phyloP scores from a whole-genome alignment of 2,888 invertebrate genomes.

The Anarsia innoxiella region DNA sequence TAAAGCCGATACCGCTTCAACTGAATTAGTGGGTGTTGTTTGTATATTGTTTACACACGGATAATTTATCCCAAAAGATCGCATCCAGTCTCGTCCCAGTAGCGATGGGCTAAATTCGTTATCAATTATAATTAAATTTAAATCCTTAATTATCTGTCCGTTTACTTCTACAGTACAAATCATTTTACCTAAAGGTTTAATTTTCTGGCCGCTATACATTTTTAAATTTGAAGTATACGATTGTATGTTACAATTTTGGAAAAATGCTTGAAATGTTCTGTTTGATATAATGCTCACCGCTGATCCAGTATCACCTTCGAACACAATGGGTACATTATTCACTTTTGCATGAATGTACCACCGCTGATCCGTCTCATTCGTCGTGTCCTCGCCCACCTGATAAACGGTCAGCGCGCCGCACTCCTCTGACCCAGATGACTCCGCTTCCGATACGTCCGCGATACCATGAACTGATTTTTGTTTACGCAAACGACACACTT shows the following conservation, averaged over 20 bases:
- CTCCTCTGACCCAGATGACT: not conserved
- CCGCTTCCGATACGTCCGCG: not conserved
- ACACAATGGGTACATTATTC: not conserved
- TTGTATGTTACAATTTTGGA: not conserved
- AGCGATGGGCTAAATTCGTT: not conserved
- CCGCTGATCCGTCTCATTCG: not conserved
- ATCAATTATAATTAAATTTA: not conserved
- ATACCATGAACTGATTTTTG: not conserved
- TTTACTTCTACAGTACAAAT: too few species aligned
- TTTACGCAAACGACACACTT: conserved; percentile 11
- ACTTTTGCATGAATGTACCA: not conserved
- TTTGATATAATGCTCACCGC: not conserved
- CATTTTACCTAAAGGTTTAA: too few species aligned
- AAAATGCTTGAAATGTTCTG: not conserved
- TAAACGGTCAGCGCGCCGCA: not conserved
- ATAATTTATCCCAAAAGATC: not conserved
- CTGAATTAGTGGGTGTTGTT: not conserved
- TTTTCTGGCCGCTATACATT: not conserved
- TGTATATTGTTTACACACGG: not conserved
- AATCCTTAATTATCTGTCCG: too few species aligned
- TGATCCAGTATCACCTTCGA: not conserved
- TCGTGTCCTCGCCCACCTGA: not conserved
- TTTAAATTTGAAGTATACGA: not conserved
- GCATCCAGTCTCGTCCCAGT: not conserved
- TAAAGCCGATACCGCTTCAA: not conserved